Conservation (phyloP, 2,113 vertebrate species). For the Cygnus atratus region DNA sequence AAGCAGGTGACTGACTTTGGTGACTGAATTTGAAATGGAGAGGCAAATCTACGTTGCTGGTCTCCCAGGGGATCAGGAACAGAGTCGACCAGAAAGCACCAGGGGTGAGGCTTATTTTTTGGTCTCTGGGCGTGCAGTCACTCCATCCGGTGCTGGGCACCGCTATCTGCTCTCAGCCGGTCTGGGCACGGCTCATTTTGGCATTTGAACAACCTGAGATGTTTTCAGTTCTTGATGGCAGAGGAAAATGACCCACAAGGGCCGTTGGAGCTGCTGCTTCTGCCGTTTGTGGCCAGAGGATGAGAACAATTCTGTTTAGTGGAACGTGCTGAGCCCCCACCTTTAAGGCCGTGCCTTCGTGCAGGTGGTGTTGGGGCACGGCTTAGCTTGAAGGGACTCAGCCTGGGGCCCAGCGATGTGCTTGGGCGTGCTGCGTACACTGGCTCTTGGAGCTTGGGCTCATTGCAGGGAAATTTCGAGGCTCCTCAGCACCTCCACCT, state of each 20-base stretch:
- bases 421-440: rapidly evolving
- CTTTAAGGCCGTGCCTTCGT: background rate
- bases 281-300: rapidly evolving
- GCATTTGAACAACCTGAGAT: background rate
- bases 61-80: background rate
- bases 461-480: rapidly evolving
- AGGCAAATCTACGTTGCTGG: background rate
- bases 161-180: background rate
- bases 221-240: background rate
- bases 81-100: rapidly evolving
- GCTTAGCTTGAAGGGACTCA: rapidly evolving
- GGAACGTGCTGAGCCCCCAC: background rate
- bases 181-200: rapidly evolving
- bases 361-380: rapidly evolving
- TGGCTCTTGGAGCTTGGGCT: background rate
- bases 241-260: too few species aligned
- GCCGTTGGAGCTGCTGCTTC: background rate
- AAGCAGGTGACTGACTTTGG: rapidly evolving
- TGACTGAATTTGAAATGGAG: rapidly evolving
- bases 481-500: background rate
- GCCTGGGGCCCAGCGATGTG: background rate
- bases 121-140: background rate
- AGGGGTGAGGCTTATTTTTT: background rate
- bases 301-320: background rate
- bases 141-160: rapidly evolving